Base-by-base conservation (phyloP, 2,888 invertebrate species). In the Antitype chi region DNA sequence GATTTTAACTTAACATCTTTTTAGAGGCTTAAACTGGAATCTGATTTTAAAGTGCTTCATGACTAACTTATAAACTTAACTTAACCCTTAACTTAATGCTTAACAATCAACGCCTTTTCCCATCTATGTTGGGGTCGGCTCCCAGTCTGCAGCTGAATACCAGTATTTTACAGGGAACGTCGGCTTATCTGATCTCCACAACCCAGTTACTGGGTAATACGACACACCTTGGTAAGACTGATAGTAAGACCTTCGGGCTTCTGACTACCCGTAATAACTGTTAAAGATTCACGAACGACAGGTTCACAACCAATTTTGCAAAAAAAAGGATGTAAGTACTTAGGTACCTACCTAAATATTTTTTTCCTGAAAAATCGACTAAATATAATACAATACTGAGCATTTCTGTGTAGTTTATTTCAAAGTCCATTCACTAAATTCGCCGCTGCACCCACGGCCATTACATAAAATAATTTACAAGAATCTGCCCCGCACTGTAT, bases 1-100 rank as follows among this genome's bases (percentile, higher is more conserved):
- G 76, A 76, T 76, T 85, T 74, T 60, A 78, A 81, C 57, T 80
- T 70, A 63, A 69, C 64, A 67, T 74, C 32, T 63, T 76, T 85
- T 83, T 57, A 53, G 64, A 74, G 62, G 70, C 74, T 78, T 81
- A 25, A 66, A 77, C 28, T 72, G 47, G 15, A 68, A 71, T 67
- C 71, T 77, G 53, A 55, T 38, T 63, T 17, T 76, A 60, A 74
- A 69, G 66, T 72, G 53, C 52, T 76, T 57, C 47, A 63, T 67
- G 53, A 70, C 49, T 68, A 68, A 60, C 49, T 43, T 72, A 32
- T 59, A 68, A 60, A 60, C n/a, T 20, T 63, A 43, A 63, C 17
- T 59, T 62, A 57, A 66, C 25, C 23, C 28, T 47, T 13, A 55
- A n/a, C n/a, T n/a, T n/a, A 68, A 68, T 55, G 11, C 38, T 43